Evolutionary conservation across 2,113 vertebrate species (phyloP).

Genomic region (Pseudolaguvia tuberculata): DNA sequence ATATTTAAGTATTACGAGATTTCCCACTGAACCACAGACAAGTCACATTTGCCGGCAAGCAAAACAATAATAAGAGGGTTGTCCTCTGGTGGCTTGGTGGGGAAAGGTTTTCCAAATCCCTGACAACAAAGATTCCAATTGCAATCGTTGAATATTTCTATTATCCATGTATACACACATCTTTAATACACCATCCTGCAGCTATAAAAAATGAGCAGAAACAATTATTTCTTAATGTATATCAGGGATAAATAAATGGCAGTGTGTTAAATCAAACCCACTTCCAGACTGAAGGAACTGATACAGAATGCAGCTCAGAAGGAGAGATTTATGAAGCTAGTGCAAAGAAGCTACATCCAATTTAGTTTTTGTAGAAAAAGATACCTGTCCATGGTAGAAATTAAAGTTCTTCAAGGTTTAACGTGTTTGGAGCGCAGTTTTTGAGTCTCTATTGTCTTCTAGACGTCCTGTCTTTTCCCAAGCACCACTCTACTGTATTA

Average conservation of each 20-base stretch:
- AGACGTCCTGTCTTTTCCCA: background rate
- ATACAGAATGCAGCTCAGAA: background rate
- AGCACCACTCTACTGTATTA: background rate
- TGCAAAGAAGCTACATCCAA: too few relatives aligned
- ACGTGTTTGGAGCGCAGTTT: background rate
- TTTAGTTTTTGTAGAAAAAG: background rate
- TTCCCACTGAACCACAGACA: too few relatives aligned
- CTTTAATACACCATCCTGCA: background rate
- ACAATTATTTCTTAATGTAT: background rate
- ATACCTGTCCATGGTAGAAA: background rate
- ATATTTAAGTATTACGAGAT: too few relatives aligned
- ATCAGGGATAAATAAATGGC: background rate
- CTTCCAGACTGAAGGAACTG: background rate
- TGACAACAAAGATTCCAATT: background rate
- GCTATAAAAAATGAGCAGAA: slow-evolving; percentile 8
- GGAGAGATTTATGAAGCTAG: background rate
- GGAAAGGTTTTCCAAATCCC: too few relatives aligned
- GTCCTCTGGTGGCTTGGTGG: too few relatives aligned
- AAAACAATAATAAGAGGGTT: too few relatives aligned
- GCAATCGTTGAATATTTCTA: slow-evolving; percentile 1
- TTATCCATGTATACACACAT: background rate
- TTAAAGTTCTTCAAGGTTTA: too few relatives aligned
- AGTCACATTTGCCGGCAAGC: too few relatives aligned
- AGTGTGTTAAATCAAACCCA: background rate
- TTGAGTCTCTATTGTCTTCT: background rate